phyloP scores from a whole-genome alignment of 2,797 vertebrate species.

The Epinephelus coioides region DNA sequence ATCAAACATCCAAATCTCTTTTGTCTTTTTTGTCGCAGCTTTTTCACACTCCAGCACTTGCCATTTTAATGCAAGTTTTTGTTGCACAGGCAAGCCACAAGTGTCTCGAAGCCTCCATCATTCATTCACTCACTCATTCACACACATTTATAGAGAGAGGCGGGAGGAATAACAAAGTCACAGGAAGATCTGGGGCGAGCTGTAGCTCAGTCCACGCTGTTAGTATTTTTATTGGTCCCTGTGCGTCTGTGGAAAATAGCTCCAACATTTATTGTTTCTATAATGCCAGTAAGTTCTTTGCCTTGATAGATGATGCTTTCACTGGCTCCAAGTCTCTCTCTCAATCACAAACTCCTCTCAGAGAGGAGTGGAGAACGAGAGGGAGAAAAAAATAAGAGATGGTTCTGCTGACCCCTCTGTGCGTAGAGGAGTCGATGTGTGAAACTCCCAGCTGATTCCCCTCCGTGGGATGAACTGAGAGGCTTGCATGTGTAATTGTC shows the following conservation, averaged over 20 bases:
- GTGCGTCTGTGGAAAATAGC: conserved; percentile 61
- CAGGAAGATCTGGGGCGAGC: conserved; percentile 52
- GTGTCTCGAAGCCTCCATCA: conserved; percentile 29
- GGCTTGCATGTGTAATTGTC: conserved; percentile 63
- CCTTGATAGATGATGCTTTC: conserved; percentile 79
- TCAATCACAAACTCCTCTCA: conserved; percentile 66
- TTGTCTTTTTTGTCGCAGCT: conserved; percentile 25
- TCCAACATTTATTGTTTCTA: conserved; percentile 71
- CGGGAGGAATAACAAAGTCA: neutral
- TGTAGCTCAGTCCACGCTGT: conserved; percentile 40
- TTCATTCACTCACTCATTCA: conserved; percentile 33
- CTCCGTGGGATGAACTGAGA: conserved; percentile 48
- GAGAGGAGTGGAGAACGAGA: conserved; percentile 19
- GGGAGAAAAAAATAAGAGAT: conserved; percentile 45
- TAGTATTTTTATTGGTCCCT: conserved; percentile 78
- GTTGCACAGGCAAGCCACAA: conserved; percentile 21
- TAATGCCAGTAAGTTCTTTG: conserved; percentile 59
- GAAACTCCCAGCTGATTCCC: conserved; percentile 56
- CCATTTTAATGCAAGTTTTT: conserved; percentile 40
- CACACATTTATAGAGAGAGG: neutral
- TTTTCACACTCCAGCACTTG: conserved; percentile 1
- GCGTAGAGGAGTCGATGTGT: conserved; percentile 34
- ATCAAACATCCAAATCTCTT: conserved; percentile 43
- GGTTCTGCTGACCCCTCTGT: conserved; percentile 46
- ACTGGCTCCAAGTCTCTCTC: conserved; percentile 56